Evolutionary conservation across 2,113 vertebrate species (phyloP), one percentile per base, ranked within the genome.

Genomic region (Pelodiscus sinensis): DNA sequence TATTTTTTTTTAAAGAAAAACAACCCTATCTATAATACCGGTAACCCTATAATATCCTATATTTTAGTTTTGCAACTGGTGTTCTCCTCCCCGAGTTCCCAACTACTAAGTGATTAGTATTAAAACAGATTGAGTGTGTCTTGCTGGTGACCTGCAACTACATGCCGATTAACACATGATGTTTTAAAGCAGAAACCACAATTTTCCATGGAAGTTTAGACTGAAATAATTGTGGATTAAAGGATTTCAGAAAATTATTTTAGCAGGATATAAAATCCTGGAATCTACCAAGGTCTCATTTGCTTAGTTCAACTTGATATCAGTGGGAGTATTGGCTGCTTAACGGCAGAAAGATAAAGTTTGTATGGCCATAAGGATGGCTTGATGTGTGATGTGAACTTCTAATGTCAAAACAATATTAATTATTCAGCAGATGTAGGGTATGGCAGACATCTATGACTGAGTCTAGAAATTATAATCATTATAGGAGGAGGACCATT

Each of bases 371-470:
- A 0, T 44, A 78, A 82, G 54, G 89, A 18, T 85, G 78, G 84
- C 80, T 88, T 56, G 83, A 85, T 93, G 82, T 83, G 57, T 84
- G 44, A 24, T 68, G 13, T 94, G 93, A 95, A 90, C 90, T 73
- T 91, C 92, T 96, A 60, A 87, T 96, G 88, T 96, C 81, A 92
- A 78, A 96, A 22, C 68, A 58, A 79, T 86, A 86, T 96, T 62
- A 82, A 80, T 94, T 94, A 95, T 96, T 89, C 62, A 97, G 85
- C 19, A 92, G 84, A 52, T 93, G 85, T 83, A 78, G 58, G 57
- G 81, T 89, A 1, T 8, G 81, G 82, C 29, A 52, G 55, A 90
- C 65, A 68, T 86, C 92, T 97, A 88, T 95, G 52, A 57, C 38
- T 94, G 88, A 93, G 89, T 71, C 71, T 51, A 73, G 77, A 65